Evolutionary conservation across 2,113 vertebrate genomes (phyloP).

Genomic region (Charina bottae): DNA sequence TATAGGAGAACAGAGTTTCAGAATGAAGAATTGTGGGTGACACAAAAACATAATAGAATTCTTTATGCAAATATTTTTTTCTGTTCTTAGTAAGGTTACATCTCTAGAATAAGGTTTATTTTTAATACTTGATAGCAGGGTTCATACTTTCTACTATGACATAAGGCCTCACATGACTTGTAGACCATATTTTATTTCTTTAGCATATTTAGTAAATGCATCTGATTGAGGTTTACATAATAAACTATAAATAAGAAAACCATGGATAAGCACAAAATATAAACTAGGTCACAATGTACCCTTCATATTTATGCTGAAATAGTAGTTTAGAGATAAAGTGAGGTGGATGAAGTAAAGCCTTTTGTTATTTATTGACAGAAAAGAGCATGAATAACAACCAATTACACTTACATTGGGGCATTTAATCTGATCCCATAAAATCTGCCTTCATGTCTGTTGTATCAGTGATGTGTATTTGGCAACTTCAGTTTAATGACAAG

Average conservation of each 20-base stretch:
- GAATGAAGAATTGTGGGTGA: neutral
- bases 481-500: neutral
- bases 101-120: neutral
- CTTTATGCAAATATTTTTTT: neutral
- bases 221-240: neutral
- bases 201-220: neutral
- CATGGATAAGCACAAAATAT: neutral
- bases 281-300: neutral
- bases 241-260: neutral
- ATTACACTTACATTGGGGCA: neutral
- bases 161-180: neutral
- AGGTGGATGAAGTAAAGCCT: neutral
- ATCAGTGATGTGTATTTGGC: neutral
- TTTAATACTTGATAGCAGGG: neutral
- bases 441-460: neutral
- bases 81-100: neutral
- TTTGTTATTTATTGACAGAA: neutral
- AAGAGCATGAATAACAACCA: neutral
- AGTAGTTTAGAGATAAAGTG: neutral
- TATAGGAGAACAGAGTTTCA: neutral
- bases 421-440: neutral
- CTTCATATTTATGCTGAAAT: neutral
- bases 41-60: neutral
- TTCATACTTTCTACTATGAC: neutral
- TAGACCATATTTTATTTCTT: neutral